Evolutionary conservation across 2,797 vertebrate genomes (phyloP).

Genomic region (Fistularia commersonii): DNA sequence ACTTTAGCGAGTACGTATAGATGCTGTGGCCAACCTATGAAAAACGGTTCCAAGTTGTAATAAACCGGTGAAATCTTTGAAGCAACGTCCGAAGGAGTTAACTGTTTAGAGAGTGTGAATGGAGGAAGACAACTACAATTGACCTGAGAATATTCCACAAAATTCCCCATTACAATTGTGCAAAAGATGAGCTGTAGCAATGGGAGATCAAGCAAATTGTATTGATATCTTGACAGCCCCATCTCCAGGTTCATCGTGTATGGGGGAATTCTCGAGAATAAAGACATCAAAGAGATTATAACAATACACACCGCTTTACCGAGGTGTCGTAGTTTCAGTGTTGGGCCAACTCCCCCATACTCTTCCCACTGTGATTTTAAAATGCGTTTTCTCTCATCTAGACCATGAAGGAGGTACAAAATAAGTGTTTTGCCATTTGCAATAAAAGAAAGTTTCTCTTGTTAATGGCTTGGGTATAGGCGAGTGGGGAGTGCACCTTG

Average conservation of each 20-base stretch:
- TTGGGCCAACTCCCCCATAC: constrained; percentile 49
- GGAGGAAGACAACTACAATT: constrained; percentile 1
- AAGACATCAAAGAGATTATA: constrained; percentile 45
- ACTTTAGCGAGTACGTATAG: background rate
- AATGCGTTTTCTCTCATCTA: constrained; percentile 58
- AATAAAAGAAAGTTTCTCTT: constrained; percentile 67
- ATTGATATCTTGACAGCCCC: constrained; percentile 39
- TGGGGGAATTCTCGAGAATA: constrained; percentile 36
- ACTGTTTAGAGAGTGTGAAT: background rate
- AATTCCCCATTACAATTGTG: constrained; percentile 11
- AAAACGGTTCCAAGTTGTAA: constrained; percentile 5
- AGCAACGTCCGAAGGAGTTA: constrained; percentile 3
- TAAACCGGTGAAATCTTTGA: constrained; percentile 10
- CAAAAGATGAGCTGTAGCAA: constrained; percentile 26
- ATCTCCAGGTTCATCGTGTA: constrained; percentile 21
- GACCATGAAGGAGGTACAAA: constrained; percentile 51
- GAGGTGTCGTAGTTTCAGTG: constrained; percentile 33
- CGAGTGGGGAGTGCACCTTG: constrained; percentile 63
- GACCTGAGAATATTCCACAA: constrained; percentile 8
- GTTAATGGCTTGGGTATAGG: constrained; percentile 59
- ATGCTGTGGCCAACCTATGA: constrained; percentile 3
- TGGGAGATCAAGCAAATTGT: constrained; percentile 31
- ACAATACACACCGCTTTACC: constrained; percentile 33
- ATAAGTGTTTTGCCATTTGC: constrained; percentile 65
- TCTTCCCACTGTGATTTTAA: constrained; percentile 68